Conservation (phyloP, 2,888 invertebrate genomes). For the Pseudococcus longispinus region DNA sequence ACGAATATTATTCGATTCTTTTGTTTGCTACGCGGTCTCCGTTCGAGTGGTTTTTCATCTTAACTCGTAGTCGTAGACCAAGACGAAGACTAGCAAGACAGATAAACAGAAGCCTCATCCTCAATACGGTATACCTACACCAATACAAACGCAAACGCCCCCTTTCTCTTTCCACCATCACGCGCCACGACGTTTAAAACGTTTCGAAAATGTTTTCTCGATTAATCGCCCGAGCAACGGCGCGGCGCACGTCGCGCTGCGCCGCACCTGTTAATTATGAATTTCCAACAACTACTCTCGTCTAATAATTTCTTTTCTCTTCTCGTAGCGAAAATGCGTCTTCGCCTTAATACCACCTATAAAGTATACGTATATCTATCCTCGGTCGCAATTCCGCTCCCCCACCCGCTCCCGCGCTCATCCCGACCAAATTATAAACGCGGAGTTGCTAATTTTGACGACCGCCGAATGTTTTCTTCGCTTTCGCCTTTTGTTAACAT, state of each 20-base stretch:
- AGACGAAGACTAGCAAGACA: background rate
- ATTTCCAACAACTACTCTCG: background rate
- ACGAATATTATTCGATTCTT: conserved; percentile 27
- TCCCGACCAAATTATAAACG: background rate
- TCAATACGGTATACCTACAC: too few species aligned
- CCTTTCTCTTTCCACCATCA: too few species aligned
- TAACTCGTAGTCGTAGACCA: background rate
- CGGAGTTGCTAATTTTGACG: background rate
- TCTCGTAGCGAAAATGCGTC: background rate
- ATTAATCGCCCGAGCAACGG: conserved; percentile 36
- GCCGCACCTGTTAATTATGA: conserved; percentile 20
- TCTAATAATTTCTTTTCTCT: background rate
- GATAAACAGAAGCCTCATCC: too few species aligned
- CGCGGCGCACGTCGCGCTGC: background rate
- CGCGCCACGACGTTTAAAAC: conserved; percentile 9
- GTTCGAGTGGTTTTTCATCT: conserved; percentile 41
- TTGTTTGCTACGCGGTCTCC: background rate
- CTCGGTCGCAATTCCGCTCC: background rate
- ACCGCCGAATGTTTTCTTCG: background rate
- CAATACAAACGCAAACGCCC: too few species aligned
- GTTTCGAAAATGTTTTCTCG: conserved; percentile 18
- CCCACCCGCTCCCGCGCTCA: background rate
- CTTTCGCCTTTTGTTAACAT: background rate
- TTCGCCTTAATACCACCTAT: background rate
- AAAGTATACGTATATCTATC: background rate